phyloP scores from a whole-genome alignment of 2,113 vertebrate genomes.

The Trinectes maculatus region DNA sequence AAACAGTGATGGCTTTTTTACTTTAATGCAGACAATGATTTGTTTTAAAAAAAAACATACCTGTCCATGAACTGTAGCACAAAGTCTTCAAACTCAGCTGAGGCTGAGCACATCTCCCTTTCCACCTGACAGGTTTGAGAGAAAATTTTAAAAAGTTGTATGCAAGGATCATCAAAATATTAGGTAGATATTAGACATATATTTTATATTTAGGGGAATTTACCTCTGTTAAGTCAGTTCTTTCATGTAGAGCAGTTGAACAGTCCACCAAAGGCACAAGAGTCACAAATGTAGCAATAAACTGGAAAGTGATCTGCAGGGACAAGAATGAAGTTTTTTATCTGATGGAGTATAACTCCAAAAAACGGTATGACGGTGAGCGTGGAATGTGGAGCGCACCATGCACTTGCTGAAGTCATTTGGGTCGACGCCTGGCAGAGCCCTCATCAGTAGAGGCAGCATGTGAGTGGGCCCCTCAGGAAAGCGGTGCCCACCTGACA shows the following conservation, averaged over 20 bases:
- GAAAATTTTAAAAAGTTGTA: neutral
- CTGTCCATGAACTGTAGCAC: slow-evolving; percentile 99
- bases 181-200: no score
- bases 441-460: slow-evolving; percentile 97
- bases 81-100: slow-evolving; percentile 98
- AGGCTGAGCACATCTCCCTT: slow-evolving; percentile 95
- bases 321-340: slow-evolving; percentile 25
- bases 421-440: slow-evolving; percentile 96
- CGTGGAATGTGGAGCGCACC: slow-evolving; percentile 78
- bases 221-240: slow-evolving; percentile 93
- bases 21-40: neutral
- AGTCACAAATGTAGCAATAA: slow-evolving; percentile 99
- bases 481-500: slow-evolving; percentile 90
- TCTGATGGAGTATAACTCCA: neutral
- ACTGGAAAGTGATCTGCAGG: slow-evolving; percentile 97
- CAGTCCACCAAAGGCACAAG: slow-evolving; percentile 99
- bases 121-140: slow-evolving; percentile 84
- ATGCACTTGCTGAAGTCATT: slow-evolving; percentile 99
- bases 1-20: no score
- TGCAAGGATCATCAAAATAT: neutral
- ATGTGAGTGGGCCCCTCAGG: slow-evolving; percentile 97
- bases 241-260: slow-evolving; percentile 93
- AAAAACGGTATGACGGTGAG: neutral
- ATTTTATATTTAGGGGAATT: no score
- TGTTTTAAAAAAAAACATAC: slow-evolving; percentile 64